These are phyloP conservation scores for Lophura swinhoii DNA, from an alignment of 2,797 vertebrate species.

Conservation along the genomic window DNA sequence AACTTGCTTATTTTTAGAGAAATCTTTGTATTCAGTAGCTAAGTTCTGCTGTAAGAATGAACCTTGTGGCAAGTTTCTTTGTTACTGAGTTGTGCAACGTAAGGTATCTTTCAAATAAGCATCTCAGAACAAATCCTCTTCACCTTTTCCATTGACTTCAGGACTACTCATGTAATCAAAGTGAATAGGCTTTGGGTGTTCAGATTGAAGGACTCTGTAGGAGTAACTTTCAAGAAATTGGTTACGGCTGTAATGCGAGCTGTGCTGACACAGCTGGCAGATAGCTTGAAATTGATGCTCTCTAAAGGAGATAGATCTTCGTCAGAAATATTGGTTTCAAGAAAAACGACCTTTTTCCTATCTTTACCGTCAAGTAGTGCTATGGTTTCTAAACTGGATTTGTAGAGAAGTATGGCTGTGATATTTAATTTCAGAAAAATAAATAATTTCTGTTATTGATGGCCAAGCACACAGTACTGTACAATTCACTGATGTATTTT, in stretches of 20 bases:
- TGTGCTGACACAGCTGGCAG: slow-evolving; percentile 42
- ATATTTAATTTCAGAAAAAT: slow-evolving; percentile 51
- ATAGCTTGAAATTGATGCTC: slow-evolving; percentile 45
- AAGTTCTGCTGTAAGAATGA: neutral
- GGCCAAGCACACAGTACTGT: neutral
- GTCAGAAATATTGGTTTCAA: slow-evolving; percentile 48
- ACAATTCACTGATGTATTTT: neutral
- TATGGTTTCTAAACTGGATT: slow-evolving; percentile 36
- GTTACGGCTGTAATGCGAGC: slow-evolving; percentile 10
- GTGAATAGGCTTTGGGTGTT: neutral
- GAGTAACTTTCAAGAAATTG: slow-evolving; percentile 37
- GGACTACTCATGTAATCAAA: slow-evolving; percentile 1
- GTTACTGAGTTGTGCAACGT: neutral
- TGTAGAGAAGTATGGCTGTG: slow-evolving; percentile 6
- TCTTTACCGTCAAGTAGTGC: neutral
- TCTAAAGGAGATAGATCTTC: slow-evolving; percentile 16
- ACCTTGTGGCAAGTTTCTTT: neutral
- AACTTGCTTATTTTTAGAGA: neutral
- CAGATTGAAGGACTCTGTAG: slow-evolving; percentile 14
- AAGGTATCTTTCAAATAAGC: neutral
- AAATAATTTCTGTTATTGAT: neutral
- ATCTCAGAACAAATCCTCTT: neutral
- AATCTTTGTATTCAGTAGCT: neutral
- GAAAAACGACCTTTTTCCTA: slow-evolving; percentile 10
- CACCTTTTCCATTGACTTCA: slow-evolving; percentile 34